These are phyloP conservation scores for Stichopus chloronotus DNA, from an alignment of 35 echinoderm and acorn worm genomes.

Conservation along the genomic window DNA sequence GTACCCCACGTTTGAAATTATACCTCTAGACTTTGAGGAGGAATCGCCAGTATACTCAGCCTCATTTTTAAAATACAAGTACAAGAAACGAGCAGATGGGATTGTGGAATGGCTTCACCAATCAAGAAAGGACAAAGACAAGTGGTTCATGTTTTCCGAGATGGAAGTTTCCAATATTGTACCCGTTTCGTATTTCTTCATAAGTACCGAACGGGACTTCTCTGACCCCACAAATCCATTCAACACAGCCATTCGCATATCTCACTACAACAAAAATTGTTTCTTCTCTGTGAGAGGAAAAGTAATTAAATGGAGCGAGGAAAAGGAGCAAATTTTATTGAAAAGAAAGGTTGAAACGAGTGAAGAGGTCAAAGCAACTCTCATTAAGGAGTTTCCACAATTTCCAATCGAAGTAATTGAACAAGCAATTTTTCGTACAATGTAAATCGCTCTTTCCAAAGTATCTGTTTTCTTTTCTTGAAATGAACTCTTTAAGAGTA, in stretches of 20 bases:
- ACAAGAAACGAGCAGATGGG: neutral
- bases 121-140: neutral
- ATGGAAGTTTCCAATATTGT: neutral
- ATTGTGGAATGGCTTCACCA: neutral
- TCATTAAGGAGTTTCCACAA: neutral
- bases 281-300: neutral
- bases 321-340: neutral
- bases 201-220: neutral
- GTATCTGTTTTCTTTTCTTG: too few relatives aligned
- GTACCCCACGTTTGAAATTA: neutral
- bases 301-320: neutral
- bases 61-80: constrained; percentile 8
- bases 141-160: neutral
- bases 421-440: neutral
- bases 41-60: neutral
- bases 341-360: neutral
- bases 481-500: too few relatives aligned
- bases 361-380: neutral
- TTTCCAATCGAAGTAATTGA: neutral
- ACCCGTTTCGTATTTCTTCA: neutral
- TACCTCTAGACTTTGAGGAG: neutral
- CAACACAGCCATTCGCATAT: neutral
- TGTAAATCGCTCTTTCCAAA: too few relatives aligned
- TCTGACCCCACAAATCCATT: neutral
- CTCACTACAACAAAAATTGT: neutral